A percentile compares a stretch with the other conserved stretches of the same genome.
Conservation (phyloP, 2,113 vertebrate genomes). For the Sardina pilchardus region DNA sequence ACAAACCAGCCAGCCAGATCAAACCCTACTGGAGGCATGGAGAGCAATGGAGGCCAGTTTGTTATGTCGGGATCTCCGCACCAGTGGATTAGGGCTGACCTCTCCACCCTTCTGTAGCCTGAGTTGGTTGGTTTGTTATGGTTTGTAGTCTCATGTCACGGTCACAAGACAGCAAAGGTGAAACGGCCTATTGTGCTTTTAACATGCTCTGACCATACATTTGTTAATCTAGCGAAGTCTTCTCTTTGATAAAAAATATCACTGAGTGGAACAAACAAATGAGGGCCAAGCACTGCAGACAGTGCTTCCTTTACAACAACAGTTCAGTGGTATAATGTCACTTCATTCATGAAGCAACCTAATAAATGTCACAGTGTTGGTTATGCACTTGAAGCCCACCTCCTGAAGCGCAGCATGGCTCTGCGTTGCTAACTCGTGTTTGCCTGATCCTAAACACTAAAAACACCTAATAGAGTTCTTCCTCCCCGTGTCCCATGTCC, state of each 20-base stretch:
- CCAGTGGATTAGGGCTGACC: not conserved
- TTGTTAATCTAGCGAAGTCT: not conserved
- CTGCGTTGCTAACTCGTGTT: constrained; percentile 29
- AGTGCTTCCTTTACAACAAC: not conserved
- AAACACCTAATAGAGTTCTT: constrained; percentile 74
- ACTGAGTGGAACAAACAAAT: not conserved
- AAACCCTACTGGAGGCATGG: not conserved
- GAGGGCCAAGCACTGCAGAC: not conserved
- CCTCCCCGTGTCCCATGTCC: constrained; percentile 67
- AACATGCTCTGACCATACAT: not conserved
- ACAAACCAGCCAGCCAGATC: not conserved
- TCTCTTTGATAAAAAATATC: not conserved
- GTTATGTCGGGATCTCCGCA: not conserved
- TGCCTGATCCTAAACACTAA: constrained; percentile 62
- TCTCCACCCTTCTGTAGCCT: not conserved
- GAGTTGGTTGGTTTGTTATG: not conserved
- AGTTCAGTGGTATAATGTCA: not conserved
- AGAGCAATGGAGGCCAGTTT: not conserved
- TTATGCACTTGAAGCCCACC: not conserved
- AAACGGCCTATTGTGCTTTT: not conserved
- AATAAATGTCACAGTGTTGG: not conserved
- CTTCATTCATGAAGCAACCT: not conserved
- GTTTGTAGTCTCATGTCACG: not conserved
- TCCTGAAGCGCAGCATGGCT: constrained; percentile 12
- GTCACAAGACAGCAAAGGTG: not conserved